Evolutionary conservation across 2,888 invertebrate species (phyloP), one percentile per base, ranked within the genome.

Genomic region (Lasioglossum lativentre): DNA sequence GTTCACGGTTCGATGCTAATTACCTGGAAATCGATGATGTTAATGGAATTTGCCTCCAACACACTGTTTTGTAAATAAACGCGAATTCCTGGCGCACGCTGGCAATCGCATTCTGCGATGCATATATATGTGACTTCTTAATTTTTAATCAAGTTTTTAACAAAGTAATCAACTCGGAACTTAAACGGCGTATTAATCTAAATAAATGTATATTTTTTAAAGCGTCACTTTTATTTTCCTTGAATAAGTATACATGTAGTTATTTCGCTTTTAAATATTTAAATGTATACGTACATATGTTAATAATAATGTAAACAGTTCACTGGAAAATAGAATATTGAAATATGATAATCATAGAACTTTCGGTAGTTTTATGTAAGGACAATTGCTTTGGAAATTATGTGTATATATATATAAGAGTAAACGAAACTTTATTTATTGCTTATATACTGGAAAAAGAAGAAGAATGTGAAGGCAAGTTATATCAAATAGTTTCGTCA

Each of bases 21-120:
- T 85, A 85, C 85, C 80, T 85, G 75, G 12, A 75, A 63, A 77
- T 63, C 19, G 42, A 30, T 16, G 52, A 14, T 59, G 72, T 45
- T 59, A 71, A 76, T n/a, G 40, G 66, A 76, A 83, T 72, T 79
- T 42, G 12, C 23, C 34, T 56, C 47, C 6, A 27, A 73, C 34
- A 40, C 68, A 70, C 56, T 59, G n/a, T 85, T 83, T 70, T 59
- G 38, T 27, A 63, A 38, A 73, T 40, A 83, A 66, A 80, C n/a
- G 52, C 12, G 10, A 75, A 52, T 82, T 82, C 56, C 30, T 40
- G 45, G 45, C 52, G 30, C 45, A 75, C 30, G 8, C 40, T 38
- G 12, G 14, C 16, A 75, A 34, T 38, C 3, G 4, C 40, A 47
- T 16, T 52, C 23, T 30, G 23, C 1, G 14, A 45, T 42, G 70